phyloP scores from a whole-genome alignment of 1,140 invertebrate genomes.

The Andrena cerasifolii region DNA sequence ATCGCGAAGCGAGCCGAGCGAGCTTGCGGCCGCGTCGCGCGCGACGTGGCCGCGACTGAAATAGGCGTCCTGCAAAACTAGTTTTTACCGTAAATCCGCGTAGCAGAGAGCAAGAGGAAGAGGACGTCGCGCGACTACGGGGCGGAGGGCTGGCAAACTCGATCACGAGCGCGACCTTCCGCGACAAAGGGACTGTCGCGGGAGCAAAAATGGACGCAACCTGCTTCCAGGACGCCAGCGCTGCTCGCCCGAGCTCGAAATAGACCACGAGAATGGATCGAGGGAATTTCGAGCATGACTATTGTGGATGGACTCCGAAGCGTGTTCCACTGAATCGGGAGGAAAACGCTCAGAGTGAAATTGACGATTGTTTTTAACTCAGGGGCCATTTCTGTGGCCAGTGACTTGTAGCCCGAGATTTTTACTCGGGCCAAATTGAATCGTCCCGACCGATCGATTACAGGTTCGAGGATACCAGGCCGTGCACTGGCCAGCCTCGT shows the following conservation, averaged over 20 bases:
- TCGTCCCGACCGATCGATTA: slow-evolving; percentile 2
- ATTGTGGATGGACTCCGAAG: too few species aligned
- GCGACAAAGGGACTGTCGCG: slow-evolving; percentile 51
- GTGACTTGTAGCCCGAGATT: not conserved
- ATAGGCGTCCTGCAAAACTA: slow-evolving; percentile 74
- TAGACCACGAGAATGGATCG: not conserved
- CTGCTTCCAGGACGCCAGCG: not conserved
- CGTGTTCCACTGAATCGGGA: too few species aligned
- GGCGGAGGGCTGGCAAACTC: slow-evolving; percentile 35
- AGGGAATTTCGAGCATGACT: not conserved
- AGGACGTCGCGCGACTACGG: slow-evolving; percentile 37
- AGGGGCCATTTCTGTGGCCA: too few species aligned
- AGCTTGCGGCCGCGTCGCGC: slow-evolving; percentile 60
- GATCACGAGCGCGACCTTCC: slow-evolving; percentile 58
- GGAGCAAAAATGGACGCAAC: slow-evolving; percentile 49
- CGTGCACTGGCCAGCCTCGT: not conserved
- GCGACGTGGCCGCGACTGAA: slow-evolving; percentile 68
- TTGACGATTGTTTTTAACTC: too few species aligned
- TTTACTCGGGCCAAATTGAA: not conserved
- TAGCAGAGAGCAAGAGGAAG: slow-evolving; percentile 57
- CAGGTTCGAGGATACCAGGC: not conserved
- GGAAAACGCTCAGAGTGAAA: too few species aligned
- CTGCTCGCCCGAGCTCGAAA: not conserved
- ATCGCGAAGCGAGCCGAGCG: slow-evolving; percentile 1
- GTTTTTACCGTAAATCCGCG: slow-evolving; percentile 78